Percentiles rank a stretch among this genome's conserved stretches.
Conservation (phyloP, 2,888 invertebrate genomes). For the Chouioia cunea region DNA sequence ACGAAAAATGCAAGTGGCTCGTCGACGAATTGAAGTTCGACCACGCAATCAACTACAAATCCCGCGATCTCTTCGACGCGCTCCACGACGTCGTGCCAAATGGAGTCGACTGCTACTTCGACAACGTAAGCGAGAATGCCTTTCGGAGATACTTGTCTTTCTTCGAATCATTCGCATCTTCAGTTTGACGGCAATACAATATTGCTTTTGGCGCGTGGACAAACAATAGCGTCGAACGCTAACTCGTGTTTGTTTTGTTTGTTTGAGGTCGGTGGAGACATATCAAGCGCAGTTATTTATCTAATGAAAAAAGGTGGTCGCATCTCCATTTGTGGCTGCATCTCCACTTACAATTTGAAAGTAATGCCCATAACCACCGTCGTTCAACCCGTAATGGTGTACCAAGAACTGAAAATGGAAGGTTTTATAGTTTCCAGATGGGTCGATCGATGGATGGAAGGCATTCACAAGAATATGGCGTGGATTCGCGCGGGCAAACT, state of each 20-base stretch:
- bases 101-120: constrained; percentile 84
- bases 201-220: neutral
- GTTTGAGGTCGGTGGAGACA: constrained; percentile 76
- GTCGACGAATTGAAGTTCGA: constrained; percentile 77
- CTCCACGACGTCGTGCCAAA: constrained; percentile 76
- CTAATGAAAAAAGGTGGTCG: constrained; percentile 76
- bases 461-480: constrained; percentile 74
- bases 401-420: constrained; percentile 74
- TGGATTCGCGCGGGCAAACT: constrained; percentile 80
- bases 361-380: constrained; percentile 70
- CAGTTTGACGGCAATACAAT: neutral
- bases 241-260: constrained; percentile 20
- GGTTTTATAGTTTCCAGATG: constrained; percentile 74
- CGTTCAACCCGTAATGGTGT: constrained; percentile 72
- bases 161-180: neutral
- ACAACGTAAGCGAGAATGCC: constrained; percentile 74
- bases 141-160: neutral
- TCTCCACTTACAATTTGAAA: constrained; percentile 74
- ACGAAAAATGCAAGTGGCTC: constrained; percentile 80
- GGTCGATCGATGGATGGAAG: constrained; percentile 75
- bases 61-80: constrained; percentile 70
- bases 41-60: constrained; percentile 80
- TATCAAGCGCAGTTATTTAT: constrained; percentile 73
- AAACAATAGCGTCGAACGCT: neutral
- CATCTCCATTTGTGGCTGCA: constrained; percentile 76